These are phyloP conservation scores for Lycopodina hypogea DNA, from an alignment of 37 sponge, comb jelly and placozoan species.

Conservation along the genomic window DNA sequence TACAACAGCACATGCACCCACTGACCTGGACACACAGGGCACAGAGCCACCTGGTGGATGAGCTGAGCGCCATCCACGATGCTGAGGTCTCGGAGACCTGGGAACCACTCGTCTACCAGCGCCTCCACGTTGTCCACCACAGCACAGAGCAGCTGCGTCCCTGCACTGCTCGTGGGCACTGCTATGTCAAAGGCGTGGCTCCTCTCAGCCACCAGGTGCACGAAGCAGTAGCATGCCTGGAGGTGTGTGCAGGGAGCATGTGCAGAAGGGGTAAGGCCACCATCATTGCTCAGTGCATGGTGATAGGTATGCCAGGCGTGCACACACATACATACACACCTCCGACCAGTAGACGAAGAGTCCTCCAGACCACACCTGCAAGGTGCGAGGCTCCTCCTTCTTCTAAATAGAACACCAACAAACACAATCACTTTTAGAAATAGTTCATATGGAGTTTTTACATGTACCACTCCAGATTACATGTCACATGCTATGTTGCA, in stretches of 20 bases:
- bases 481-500: no score
- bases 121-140: constrained; percentile 73
- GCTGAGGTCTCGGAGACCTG: constrained; percentile 55
- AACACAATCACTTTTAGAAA: not conserved
- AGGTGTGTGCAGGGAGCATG: not conserved
- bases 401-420: not conserved
- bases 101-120: constrained; percentile 79
- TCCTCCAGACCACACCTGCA: constrained; percentile 49
- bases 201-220: constrained; percentile 14
- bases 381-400: not conserved
- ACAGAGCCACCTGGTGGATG: constrained; percentile 37
- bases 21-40: constrained; percentile 59
- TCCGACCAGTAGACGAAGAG: constrained; percentile 46
- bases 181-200: constrained; percentile 45
- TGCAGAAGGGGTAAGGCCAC: not conserved
- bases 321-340: no score
- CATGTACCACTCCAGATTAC: no score
- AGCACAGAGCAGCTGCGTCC: constrained; percentile 49
- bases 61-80: constrained; percentile 37
- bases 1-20: not conserved
- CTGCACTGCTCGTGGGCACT: constrained; percentile 40
- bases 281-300: not conserved
- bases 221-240: constrained; percentile 41
- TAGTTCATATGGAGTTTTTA: no score
- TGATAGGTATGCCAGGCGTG: not conserved